Percentiles rank a stretch among this genome's conserved stretches.
phyloP scores from a whole-genome alignment of 2,888 invertebrate species.

The Sarcophaga variegata region DNA sequence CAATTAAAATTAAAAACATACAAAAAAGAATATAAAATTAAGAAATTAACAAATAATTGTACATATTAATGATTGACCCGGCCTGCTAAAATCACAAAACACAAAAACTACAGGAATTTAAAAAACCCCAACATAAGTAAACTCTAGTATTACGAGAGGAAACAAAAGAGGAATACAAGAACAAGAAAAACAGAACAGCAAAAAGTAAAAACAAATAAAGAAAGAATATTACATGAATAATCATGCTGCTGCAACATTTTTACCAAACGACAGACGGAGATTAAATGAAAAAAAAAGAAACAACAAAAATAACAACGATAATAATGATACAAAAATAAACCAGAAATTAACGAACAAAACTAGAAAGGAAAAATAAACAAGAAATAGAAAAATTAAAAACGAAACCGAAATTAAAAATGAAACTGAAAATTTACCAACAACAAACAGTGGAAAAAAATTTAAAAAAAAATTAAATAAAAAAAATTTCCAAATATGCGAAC shows the following conservation, averaged over 20 bases:
- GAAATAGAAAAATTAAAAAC: conserved; percentile 48
- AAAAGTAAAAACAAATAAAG: neutral
- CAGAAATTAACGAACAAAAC: neutral
- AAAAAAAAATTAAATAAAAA: conserved; percentile 38
- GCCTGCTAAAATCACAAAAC: too few relatives aligned
- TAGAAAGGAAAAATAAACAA: neutral
- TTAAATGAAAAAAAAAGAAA: conserved; percentile 3
- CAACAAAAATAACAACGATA: neutral
- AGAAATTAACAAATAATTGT: too few relatives aligned
- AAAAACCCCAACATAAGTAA: neutral
- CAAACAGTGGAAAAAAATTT: conserved; percentile 41
- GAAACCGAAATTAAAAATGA: conserved; percentile 59
- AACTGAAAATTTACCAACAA: conserved; percentile 31
- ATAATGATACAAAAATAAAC: conserved; percentile 33
- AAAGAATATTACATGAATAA: conserved; percentile 39
- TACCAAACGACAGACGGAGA: conserved; percentile 34
- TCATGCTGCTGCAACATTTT: conserved; percentile 13
- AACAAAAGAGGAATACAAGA: neutral
- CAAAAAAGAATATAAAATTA: too few relatives aligned
- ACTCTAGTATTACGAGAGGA: neutral
- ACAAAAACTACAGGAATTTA: too few relatives aligned
- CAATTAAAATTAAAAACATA: too few relatives aligned
- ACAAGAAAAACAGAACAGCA: neutral
- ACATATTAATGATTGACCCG: too few relatives aligned
- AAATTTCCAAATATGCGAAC: conserved; percentile 31